These are phyloP conservation scores for Drosophila lacertosa DNA, from an alignment of 1,140 invertebrate species.

Conservation along the genomic window DNA sequence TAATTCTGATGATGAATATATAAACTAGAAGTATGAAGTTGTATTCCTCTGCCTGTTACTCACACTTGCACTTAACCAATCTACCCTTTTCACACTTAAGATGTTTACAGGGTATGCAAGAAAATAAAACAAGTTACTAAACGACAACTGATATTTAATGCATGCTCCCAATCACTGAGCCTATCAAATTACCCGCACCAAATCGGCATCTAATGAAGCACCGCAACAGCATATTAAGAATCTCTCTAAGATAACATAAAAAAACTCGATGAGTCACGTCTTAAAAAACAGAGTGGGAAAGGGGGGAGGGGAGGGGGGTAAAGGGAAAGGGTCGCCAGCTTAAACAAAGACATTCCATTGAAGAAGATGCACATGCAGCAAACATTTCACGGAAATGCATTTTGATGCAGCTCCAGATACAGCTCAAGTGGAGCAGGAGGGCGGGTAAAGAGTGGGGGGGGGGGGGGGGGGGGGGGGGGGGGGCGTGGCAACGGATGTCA, in stretches of 20 bases:
- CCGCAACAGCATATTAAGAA: slow-evolving; percentile 43
- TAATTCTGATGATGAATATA: too few species aligned
- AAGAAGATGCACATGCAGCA: slow-evolving; percentile 58
- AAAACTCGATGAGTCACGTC: slow-evolving; percentile 64
- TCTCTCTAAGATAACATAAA: slow-evolving; percentile 16
- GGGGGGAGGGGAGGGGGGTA: not conserved
- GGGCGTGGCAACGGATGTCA: slow-evolving; percentile 31
- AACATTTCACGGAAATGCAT: slow-evolving; percentile 44
- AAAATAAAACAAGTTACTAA: slow-evolving; percentile 40
- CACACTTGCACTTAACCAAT: not conserved
- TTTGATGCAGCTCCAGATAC: slow-evolving; percentile 30
- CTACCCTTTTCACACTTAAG: not conserved
- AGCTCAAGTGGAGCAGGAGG: too few species aligned
- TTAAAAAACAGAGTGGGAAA: slow-evolving; percentile 33
- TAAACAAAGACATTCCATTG: slow-evolving; percentile 75
- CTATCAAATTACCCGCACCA: slow-evolving; percentile 56
- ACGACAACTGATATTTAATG: slow-evolving; percentile 59
- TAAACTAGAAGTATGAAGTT: too few species aligned
- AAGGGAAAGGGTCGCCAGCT: not conserved
- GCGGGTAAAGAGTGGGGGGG: not conserved
- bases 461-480: not conserved
- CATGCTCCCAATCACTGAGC: slow-evolving; percentile 16
- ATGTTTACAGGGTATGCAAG: not conserved
- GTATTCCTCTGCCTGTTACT: too few species aligned
- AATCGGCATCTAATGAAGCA: slow-evolving; percentile 64